Percentiles rank a stretch among this genome's conserved stretches.
These are phyloP conservation scores for Pantherophis guttatus DNA, from an alignment of 2,113 vertebrate species.

Conservation along the genomic window DNA sequence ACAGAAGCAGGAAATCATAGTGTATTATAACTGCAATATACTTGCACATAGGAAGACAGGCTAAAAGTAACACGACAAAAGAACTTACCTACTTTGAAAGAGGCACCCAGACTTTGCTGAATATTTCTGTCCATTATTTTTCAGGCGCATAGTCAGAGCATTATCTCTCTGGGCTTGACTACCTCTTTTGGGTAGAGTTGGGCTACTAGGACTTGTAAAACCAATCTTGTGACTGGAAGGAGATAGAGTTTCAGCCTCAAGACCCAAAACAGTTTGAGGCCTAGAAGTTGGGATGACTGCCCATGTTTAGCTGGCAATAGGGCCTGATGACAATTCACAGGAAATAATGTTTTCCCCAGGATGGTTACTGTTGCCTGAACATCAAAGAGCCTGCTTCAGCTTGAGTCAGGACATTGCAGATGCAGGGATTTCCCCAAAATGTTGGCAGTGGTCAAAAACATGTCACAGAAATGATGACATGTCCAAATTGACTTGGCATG, in stretches of 20 bases:
- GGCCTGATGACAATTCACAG: neutral
- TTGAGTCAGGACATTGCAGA: neutral
- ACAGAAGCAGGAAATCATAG: neutral
- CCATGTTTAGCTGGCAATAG: neutral
- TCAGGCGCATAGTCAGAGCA: neutral
- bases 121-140: neutral
- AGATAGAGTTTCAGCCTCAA: neutral
- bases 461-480: neutral
- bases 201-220: neutral
- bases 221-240: neutral
- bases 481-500: neutral
- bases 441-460: neutral
- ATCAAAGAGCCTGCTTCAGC: neutral
- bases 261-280: neutral
- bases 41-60: too few relatives aligned
- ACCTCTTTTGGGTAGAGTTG: neutral
- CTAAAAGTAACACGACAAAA: neutral
- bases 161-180: neutral
- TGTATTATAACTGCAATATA: neutral
- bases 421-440: neutral
- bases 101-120: neutral
- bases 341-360: neutral
- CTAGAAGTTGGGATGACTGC: neutral
- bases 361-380: too few relatives aligned
- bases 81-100: neutral